Evolutionary conservation across 1,140 invertebrate genomes (phyloP).

Genomic region (Cyclargus thomasi): DNA sequence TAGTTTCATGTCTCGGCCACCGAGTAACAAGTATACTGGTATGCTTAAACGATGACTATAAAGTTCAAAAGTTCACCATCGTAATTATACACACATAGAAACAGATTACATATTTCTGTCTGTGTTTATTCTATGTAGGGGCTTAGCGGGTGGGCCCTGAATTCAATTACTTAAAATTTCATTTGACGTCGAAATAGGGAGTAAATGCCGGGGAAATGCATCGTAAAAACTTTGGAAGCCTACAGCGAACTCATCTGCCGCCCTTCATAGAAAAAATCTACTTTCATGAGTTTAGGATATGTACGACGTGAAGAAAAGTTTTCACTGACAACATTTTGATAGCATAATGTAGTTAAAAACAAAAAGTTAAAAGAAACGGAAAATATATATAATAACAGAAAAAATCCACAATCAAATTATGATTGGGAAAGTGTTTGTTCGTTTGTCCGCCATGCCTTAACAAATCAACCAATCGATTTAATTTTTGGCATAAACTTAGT

Average conservation of each 20-base stretch:
- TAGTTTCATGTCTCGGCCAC: no score
- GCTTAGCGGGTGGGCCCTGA: constrained; percentile 21
- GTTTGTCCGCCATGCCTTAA: no score
- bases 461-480: no score
- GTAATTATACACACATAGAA: no score
- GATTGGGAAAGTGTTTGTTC: no score
- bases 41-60: no score
- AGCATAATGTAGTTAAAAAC: background rate
- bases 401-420: no score
- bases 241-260: background rate
- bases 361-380: no score
- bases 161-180: constrained; percentile 29
- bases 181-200: constrained; percentile 18
- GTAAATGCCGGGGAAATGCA: constrained; percentile 20
- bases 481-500: no score
- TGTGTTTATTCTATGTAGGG: background rate
- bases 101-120: background rate
- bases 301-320: background rate
- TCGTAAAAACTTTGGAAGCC: constrained; percentile 11
- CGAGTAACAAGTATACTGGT: no score
- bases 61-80: no score
- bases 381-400: no score
- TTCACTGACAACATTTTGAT: background rate
- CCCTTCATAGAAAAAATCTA: constrained; percentile 1
- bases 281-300: background rate